Base-by-base conservation (phyloP, 1,140 invertebrate genomes). In the Watersipora subatra region DNA sequence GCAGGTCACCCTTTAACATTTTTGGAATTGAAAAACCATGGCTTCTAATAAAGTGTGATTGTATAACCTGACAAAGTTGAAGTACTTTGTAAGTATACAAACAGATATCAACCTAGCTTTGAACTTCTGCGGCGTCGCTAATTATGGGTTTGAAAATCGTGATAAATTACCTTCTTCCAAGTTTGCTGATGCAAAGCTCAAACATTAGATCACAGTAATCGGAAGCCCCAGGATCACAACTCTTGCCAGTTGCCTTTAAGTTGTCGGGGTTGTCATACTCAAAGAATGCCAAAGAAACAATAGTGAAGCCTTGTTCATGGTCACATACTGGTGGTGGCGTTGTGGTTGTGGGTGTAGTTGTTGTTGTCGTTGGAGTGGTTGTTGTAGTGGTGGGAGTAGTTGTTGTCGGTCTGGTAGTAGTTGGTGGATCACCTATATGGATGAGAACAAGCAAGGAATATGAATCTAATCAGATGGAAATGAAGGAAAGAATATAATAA, bases 361-460 rank as follows among this genome's bases (percentile, higher is more conserved):
- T 62, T 29, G 57, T 57, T 62, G 57, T 17, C 20, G 57, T 7
- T 34, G 63, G 17, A 29, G 67, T 55, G 7, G 57, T 20, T 17
- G 17, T n/a, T 26, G 7, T 63, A 17, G 56, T 28, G 22, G 20
- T n/a, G 1, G 64, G 24, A 26, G 61, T 59, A 2, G 56, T 46
- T 3, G 27, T 24, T 25, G 61, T 63, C 24, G 22, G 19, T 29
- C 64, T 55, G 28, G 22, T 28, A 29, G 64, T 34, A 27, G 64
- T 29, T 46, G 34, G 7, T 12, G n/a, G n/a, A n/a, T n/a, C n/a
- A n/a, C n/a, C n/a, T n/a, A n/a, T n/a, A n/a, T n/a, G n/a, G n/a
- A n/a, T n/a, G n/a, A n/a, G n/a, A n/a, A n/a, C n/a, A n/a, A n/a
- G n/a, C n/a, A n/a, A n/a, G n/a, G n/a, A n/a, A n/a, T n/a, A n/a